These are phyloP conservation scores for Danio kyathit DNA, from an alignment of 2,797 vertebrate species.

Conservation along the genomic window DNA sequence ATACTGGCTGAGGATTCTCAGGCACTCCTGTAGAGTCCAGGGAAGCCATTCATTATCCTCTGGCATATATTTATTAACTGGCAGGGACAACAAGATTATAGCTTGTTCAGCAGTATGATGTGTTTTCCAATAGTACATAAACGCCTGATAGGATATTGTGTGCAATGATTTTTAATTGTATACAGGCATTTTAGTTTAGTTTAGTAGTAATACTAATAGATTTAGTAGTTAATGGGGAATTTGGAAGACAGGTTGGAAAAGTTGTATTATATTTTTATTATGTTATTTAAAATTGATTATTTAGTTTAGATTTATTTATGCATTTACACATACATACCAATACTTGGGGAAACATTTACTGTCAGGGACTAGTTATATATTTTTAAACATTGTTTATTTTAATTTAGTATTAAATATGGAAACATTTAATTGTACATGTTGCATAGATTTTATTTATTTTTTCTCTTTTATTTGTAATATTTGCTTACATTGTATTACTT, in stretches of 20 bases:
- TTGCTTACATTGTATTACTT: neutral
- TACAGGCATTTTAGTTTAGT: too few relatives aligned
- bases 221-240: too few relatives aligned
- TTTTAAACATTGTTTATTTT: neutral
- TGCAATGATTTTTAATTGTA: too few relatives aligned
- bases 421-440: neutral
- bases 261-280: too few relatives aligned
- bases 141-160: slow-evolving; percentile 42
- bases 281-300: neutral
- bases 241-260: too few relatives aligned
- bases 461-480: neutral
- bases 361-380: neutral
- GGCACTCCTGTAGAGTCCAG: slow-evolving; percentile 55
- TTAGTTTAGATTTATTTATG: neutral
- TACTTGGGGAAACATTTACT: neutral
- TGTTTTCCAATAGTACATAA: slow-evolving; percentile 64
- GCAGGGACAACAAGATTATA: slow-evolving; percentile 59
- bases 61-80: slow-evolving; percentile 52
- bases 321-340: neutral
- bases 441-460: neutral
- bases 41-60: slow-evolving; percentile 68
- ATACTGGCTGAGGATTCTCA: slow-evolving; percentile 13
- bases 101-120: slow-evolving; percentile 61
- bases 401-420: neutral
- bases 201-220: too few relatives aligned